phyloP scores from a whole-genome alignment of 2,797 vertebrate genomes.

The Myotis vivesi region DNA sequence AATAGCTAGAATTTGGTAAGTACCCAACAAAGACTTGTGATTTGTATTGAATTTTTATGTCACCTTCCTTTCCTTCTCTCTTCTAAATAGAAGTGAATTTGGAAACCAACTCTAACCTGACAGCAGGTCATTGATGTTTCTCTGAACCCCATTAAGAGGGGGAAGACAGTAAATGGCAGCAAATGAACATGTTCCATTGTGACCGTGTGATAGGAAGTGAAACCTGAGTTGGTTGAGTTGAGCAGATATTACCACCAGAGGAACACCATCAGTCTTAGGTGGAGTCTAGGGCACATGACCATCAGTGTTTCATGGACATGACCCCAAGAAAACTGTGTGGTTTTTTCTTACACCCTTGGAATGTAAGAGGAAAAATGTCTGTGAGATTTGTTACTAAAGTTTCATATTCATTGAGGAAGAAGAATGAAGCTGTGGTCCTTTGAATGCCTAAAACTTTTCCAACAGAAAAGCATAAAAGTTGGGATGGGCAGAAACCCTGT shows the following conservation, averaged over 20 bases:
- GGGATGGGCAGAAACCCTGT: neutral
- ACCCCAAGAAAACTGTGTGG: neutral
- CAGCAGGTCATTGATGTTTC: neutral
- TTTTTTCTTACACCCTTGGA: neutral
- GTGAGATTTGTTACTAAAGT: neutral
- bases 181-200: neutral
- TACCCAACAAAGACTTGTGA: neutral
- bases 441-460: neutral
- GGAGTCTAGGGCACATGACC: rapidly evolving
- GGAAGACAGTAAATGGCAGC: neutral
- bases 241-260: neutral
- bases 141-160: neutral
- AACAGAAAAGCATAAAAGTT: neutral
- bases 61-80: neutral
- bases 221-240: neutral
- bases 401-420: neutral
- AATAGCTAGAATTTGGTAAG: neutral
- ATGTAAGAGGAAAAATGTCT: neutral
- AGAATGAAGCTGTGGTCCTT: neutral
- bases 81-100: constrained; percentile 38
- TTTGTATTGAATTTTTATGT: neutral
- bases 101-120: neutral
- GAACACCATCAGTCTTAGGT: neutral
- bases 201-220: neutral
- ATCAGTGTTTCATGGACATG: neutral